These are phyloP conservation scores for Nothoprocta perdicaria DNA, from an alignment of 2,113 vertebrate species.

Conservation along the genomic window DNA sequence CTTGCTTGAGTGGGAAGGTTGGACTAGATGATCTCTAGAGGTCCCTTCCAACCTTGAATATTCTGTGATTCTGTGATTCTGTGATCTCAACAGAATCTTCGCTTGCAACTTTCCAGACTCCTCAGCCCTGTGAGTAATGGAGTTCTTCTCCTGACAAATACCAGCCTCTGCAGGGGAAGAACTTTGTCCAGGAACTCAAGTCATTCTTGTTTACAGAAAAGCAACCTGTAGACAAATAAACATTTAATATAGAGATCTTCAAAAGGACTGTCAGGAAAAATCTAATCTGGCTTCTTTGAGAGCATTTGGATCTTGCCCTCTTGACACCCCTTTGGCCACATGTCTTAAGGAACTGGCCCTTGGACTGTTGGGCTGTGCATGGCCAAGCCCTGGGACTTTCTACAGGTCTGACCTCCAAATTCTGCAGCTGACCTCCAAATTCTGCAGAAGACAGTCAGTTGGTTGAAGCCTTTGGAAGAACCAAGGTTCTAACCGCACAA, in stretches of 20 bases:
- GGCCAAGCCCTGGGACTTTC: neutral
- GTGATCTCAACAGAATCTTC: neutral
- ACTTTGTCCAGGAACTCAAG: neutral
- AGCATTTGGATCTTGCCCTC: neutral
- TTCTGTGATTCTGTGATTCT: too few species aligned
- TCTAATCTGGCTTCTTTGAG: neutral
- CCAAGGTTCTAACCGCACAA: too few species aligned
- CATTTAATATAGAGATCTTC: neutral
- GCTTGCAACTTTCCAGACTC: neutral
- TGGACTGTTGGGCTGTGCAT: accelerated
- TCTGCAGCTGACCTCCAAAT: neutral
- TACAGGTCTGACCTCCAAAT: neutral
- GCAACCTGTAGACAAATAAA: neutral
- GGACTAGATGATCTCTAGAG: too few species aligned
- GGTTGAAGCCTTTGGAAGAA: neutral
- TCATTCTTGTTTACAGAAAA: neutral
- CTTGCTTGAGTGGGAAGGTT: too few species aligned
- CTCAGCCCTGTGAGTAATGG: accelerated
- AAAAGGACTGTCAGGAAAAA: neutral
- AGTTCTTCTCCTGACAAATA: neutral
- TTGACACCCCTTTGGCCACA: neutral
- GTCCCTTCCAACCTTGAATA: too few species aligned
- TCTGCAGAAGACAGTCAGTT: neutral
- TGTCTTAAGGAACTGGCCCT: neutral
- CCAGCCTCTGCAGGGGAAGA: accelerated